Base-by-base conservation (phyloP, 2,113 vertebrate genomes). In the Otolemur garnettii region DNA sequence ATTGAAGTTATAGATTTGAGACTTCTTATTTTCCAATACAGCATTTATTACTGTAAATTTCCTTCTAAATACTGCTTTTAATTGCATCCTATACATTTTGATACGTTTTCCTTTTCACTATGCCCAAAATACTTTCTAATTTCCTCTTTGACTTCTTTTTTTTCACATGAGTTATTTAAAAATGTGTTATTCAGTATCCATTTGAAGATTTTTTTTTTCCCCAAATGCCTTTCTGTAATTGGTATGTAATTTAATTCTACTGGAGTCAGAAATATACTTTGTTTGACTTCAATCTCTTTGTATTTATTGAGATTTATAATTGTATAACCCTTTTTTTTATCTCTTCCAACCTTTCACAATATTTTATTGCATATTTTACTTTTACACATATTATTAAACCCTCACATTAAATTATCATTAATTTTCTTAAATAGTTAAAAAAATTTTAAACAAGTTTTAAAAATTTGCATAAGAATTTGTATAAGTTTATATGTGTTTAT, bases 321-420 rank as follows among this genome's bases (percentile, higher is more conserved):
- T 28, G 11, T 72, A 5, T 81, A 64, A 87, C 90, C 91, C 30
- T 93, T 8, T 50, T 8, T 50, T 88, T 64, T 69, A 62, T 66
- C 22, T 86, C 57, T 22, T 86, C 14, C 22, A 80, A 33, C 14
- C 7, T 9, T 80, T 72, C 83, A 1, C 90, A 79, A 68, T 88
- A 81, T 64, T 91, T 88, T 53, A 92, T 92, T 15, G 77, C 75
- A 2, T n/a, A 77, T 81, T 87, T 83, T 80, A 79, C 19, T 94
- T 83, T 75, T 69, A 45, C 5, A 13, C 0, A 2, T 35, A 55
- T 84, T 90, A 53, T 62, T 62, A 81, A 11, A 60, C 35, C n/a
- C 14, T 18, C 14, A 81, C 42, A 55, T 72, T 84, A 45, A 96
- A 42, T 89, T 92, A 79, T 6, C 35, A 84, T n/a, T 81, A n/a